Conservation (phyloP, 2,888 invertebrate genomes). For the Camponotus fellah region DNA sequence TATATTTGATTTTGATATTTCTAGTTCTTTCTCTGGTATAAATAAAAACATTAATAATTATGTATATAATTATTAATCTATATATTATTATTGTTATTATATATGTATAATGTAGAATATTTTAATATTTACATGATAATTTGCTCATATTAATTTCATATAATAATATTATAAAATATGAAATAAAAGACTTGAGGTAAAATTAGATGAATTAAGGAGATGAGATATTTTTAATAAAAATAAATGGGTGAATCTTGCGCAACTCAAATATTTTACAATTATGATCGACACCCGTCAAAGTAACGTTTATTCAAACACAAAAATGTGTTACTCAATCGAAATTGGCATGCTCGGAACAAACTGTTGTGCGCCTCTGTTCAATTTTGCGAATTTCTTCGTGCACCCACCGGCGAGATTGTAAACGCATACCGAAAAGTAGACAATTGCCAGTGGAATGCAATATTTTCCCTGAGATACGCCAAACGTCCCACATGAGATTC, state of each 20-base stretch:
- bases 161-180: background rate
- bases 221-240: background rate
- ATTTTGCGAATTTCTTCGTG: conserved; percentile 45
- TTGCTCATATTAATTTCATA: background rate
- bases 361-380: conserved; percentile 38
- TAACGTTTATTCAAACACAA: conserved; percentile 32
- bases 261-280: background rate
- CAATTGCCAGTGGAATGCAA: conserved; percentile 53
- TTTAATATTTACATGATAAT: background rate
- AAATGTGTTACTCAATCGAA: conserved; percentile 32
- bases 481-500: conserved; percentile 45
- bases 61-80: background rate
- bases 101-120: background rate
- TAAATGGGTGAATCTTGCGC: background rate
- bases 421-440: conserved; percentile 56
- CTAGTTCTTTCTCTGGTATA: background rate
- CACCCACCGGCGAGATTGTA: conserved; percentile 30
- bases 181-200: background rate
- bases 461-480: conserved; percentile 51
- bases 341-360: conserved; percentile 37
- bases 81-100: background rate
- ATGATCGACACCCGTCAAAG: conserved; percentile 24
- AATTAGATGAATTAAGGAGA: conserved; percentile 5
- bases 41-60: background rate
- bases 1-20: background rate